Evolutionary conservation across 2,888 invertebrate species (phyloP).

Genomic region (Parasteatoda lunata): DNA sequence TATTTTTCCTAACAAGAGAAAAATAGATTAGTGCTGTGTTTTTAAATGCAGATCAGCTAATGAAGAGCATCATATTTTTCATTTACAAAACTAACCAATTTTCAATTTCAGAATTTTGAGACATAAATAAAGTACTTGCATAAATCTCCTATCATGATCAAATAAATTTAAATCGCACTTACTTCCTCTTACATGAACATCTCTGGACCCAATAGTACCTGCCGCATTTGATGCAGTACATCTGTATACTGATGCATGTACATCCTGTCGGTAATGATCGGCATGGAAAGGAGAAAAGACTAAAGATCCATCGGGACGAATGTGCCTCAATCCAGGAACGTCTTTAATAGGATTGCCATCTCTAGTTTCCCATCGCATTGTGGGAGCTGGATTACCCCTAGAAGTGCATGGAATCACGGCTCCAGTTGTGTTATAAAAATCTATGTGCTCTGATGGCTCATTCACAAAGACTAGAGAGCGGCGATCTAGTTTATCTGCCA

Average conservation of each 20-base stretch:
- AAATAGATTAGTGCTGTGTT: too few relatives aligned
- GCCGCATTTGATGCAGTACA: conserved; percentile 92
- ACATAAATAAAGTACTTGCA: background rate
- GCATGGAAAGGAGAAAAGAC: conserved; percentile 96
- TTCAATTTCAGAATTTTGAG: too few relatives aligned
- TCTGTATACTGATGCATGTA: conserved; percentile 94
- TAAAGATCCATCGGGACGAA: conserved; percentile 83
- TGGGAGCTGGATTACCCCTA: conserved; percentile 59
- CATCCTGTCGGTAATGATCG: conserved; percentile 93
- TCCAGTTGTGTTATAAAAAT: conserved; percentile 69
- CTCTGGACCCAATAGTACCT: conserved; percentile 91
- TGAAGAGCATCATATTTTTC: too few relatives aligned
- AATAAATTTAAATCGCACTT: conserved; percentile 74
- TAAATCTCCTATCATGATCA: background rate
- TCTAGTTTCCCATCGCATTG: conserved; percentile 68
- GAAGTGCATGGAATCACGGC: conserved; percentile 69
- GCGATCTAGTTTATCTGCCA: conserved; percentile 44
- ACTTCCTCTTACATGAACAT: conserved; percentile 97
- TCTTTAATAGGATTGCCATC: conserved; percentile 64
- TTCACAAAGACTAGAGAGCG: conserved; percentile 57
- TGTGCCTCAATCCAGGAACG: conserved; percentile 65
- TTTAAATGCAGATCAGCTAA: too few relatives aligned
- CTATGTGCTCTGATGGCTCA: conserved; percentile 66
- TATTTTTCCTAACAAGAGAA: too few relatives aligned
- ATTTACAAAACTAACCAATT: too few relatives aligned